These are phyloP conservation scores for Miniopterus natalensis DNA, from an alignment of 2,113 vertebrate genomes.

Conservation along the genomic window DNA sequence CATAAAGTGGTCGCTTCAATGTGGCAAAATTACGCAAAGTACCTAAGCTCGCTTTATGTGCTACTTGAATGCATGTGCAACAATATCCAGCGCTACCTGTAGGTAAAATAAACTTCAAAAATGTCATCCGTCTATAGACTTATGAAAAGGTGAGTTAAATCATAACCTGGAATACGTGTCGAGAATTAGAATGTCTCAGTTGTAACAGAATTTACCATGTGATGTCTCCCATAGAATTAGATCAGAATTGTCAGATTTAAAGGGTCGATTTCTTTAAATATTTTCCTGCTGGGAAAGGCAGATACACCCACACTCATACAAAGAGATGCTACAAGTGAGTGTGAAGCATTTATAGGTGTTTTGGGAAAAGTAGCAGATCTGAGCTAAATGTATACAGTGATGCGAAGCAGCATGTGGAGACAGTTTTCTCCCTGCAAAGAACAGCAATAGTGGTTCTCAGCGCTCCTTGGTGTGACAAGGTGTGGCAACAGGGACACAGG, in stretches of 20 bases:
- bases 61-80: not conserved
- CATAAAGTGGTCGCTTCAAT: not conserved
- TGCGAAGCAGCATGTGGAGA: not conserved
- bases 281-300: not conserved
- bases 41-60: not conserved
- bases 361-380: not conserved
- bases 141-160: conserved; percentile 42
- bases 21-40: not conserved
- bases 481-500: not conserved
- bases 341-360: not conserved
- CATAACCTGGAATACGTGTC: not conserved
- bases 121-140: not conserved
- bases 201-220: not conserved
- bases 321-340: not conserved
- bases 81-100: not conserved
- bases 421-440: not conserved
- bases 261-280: not conserved
- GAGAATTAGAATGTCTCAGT: not conserved
- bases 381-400: not conserved
- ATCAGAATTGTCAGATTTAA: not conserved
- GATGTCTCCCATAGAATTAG: not conserved
- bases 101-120: conserved; percentile 29
- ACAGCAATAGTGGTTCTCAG: not conserved
- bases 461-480: not conserved
- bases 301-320: not conserved